These are phyloP conservation scores for Cliona cf. orientalis DNA, from an alignment of 37 sponge, comb jelly and placozoan genomes.

Conservation along the genomic window DNA sequence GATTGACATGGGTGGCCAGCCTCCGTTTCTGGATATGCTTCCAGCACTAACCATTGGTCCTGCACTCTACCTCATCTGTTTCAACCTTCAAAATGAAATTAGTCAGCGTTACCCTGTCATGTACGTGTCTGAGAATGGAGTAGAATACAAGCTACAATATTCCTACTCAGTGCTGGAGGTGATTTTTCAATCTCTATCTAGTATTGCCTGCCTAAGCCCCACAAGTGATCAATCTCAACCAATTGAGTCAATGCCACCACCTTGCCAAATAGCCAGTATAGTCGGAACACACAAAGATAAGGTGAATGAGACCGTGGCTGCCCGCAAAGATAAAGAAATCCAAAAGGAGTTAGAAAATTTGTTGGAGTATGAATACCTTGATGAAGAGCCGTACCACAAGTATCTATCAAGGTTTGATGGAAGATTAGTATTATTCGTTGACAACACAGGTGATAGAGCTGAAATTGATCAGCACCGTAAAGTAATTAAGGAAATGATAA, in stretches of 20 bases:
- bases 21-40: neutral
- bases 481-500: neutral
- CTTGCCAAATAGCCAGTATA: too few species aligned
- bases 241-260: too few species aligned
- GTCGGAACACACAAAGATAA: slow-evolving; percentile 24
- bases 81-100: neutral
- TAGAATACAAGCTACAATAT: neutral
- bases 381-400: neutral
- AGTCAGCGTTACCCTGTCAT: neutral
- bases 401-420: neutral
- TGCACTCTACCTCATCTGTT: slow-evolving; percentile 9
- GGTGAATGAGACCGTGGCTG: neutral
- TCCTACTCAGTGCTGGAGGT: slow-evolving; percentile 5
- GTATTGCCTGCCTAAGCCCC: neutral
- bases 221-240: too few species aligned
- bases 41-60: slow-evolving; percentile 20
- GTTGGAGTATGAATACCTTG: neutral
- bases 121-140: neutral
- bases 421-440: neutral
- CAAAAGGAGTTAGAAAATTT: neutral
- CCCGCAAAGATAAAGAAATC: neutral
- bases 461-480: neutral
- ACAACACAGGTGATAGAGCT: slow-evolving; percentile 6
- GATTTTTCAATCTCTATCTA: neutral
- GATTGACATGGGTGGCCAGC: slow-evolving; percentile 17